Evolutionary conservation across 1,140 invertebrate species (phyloP), one percentile per base, ranked within the genome.

Genomic region (Schlechtendalia chinensis): DNA sequence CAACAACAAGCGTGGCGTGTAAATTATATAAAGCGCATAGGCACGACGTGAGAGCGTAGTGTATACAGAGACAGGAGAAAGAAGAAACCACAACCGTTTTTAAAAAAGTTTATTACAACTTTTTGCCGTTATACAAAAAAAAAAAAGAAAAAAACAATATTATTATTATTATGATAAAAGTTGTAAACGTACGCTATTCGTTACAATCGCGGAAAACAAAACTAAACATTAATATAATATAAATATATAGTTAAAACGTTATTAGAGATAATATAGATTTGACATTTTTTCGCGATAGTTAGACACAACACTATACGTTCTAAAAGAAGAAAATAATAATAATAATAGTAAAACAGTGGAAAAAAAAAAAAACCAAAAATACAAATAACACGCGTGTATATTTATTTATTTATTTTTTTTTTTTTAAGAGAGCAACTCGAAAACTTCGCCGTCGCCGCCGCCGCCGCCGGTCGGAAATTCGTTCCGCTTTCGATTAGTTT

Each of bases 81-180:
- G 75, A 79, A 79, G 75, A 79, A 75, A 79, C 75, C 75, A 79
- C 50, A 79, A 79, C 75, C 75, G n/a, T 19, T 59, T 79, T 59
- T 79, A n/a, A 79, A 79, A 63, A 79, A 79, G 56, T 79, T 79
- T 79, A 77, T 77, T 77, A 29, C 39, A 77, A 58, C 74, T 59
- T 77, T 77, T 24, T 12, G 19, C 29, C 61, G 56, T 79, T 45
- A 79, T 58, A 39, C 32, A 39, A 39, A 39, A 39, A 39, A 79
- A 79, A 79, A 77, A 29, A 63, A 79, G 8, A 79, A 63, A 79
- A 77, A n/a, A 63, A 77, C 47, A 77, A 47, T 77, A 61, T 24
- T 59, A 63, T 22, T 79, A 63, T 63, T 79, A 24, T 11, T 11
- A 79, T 27, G 0, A 63, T 79, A 47, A 45, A 58, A 58, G 3